These are phyloP conservation scores for Ptychadena robeensis DNA, from an alignment of 2,797 vertebrate genomes.

Conservation along the genomic window DNA sequence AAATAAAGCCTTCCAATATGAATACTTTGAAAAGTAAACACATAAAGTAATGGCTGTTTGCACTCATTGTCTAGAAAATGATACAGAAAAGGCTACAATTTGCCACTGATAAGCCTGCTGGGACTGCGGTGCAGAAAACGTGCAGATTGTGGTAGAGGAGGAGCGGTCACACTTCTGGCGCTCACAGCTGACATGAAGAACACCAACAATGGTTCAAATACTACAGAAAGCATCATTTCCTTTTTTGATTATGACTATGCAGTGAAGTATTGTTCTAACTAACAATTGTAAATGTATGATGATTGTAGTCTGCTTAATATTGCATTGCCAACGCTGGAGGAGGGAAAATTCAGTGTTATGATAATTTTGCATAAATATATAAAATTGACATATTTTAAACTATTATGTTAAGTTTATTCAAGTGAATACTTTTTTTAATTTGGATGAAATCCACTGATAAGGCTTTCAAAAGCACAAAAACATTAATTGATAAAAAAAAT, in stretches of 20 bases:
- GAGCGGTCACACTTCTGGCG: not conserved
- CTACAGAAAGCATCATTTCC: not conserved
- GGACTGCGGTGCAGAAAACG: constrained; percentile 20
- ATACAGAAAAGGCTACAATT: constrained; percentile 24
- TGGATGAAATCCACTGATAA: too few species aligned
- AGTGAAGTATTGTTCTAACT: too few species aligned
- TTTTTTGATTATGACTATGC: not conserved
- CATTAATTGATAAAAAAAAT: too few species aligned
- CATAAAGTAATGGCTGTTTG: constrained; percentile 39
- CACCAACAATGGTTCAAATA: not conserved
- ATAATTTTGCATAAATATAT: too few species aligned
- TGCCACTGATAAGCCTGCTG: constrained; percentile 24
- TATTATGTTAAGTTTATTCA: too few species aligned
- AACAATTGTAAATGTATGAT: not conserved
- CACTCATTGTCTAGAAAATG: constrained; percentile 38
- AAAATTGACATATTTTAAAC: too few species aligned
- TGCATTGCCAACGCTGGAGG: too few species aligned
- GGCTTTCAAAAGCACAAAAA: too few species aligned
- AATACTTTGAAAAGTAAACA: constrained; percentile 53
- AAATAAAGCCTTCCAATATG: constrained; percentile 33
- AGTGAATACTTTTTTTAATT: too few species aligned
- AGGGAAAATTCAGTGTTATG: too few species aligned
- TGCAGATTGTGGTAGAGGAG: not conserved
- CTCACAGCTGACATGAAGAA: not conserved
- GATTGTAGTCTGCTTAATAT: too few species aligned